Evolutionary conservation across 2,888 invertebrate species (phyloP), one percentile per base, ranked within the genome.

Genomic region (Tubiluchus corallicola): DNA sequence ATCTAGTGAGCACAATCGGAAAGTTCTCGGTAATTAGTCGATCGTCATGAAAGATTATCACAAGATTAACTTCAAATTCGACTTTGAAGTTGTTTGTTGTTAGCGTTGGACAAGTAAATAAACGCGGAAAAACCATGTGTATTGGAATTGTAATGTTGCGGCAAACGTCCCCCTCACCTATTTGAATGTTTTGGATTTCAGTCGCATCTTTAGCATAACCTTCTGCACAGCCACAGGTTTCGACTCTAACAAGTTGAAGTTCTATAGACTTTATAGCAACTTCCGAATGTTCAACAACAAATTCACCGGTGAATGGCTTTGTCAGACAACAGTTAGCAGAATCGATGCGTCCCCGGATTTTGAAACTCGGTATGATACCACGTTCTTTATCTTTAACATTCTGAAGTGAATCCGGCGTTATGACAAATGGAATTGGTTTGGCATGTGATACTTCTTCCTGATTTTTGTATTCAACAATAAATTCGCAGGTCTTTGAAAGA

Each of bases 141-240:
- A 94, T 82, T 20, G 92, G 90, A 57, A 96, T 75, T 51, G 77
- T 73, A 40, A 88, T 68, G 50, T 77, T 77, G 47, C 80, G 74
- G 43, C 76, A 72, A 43, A 87, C 77, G 68, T 92, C 85, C 20
- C 94, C 94, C 59, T 84, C 87, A 1, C 84, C 88, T 49, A 94
- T 79, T 72, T 96, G 94, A 60, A 96, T 88, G 62, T 90, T 94
- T 71, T 94, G 94, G 54, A 96, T 85, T 73, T 96, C 94, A 4
- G 92, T 94, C 16, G 88, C 90, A 66, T 94, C 92, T 65, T 79
- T 76, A 2, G 88, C 79, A 65, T 81, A 87, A 13, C 88, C 92
- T 63, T 87, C 87, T 0, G 80, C 78, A 61, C 82, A 81, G 41
- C 92, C 92, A 63, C 90, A 90, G 0, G 90, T 92, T 66, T 96